Percentiles rank a stretch among this genome's conserved stretches.
phyloP scores from a whole-genome alignment of 2,888 invertebrate species.

The Polyommatus icarus region DNA sequence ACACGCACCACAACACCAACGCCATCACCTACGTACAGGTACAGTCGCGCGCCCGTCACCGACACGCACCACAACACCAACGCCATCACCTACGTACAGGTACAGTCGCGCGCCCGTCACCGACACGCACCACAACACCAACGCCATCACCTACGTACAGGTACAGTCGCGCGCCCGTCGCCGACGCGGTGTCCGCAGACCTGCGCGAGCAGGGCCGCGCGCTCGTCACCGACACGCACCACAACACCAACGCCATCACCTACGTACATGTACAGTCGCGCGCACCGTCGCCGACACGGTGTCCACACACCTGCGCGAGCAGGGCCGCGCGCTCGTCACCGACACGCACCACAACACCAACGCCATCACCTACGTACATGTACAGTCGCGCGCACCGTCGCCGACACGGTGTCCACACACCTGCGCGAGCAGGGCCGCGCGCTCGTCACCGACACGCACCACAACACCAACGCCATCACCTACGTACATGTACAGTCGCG shows the following conservation, averaged over 20 bases:
- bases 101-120: constrained; percentile 93
- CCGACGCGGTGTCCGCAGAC: constrained; percentile 96
- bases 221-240: constrained; percentile 95
- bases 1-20: constrained; percentile 94
- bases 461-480: constrained; percentile 93
- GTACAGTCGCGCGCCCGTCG: no score
- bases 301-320: constrained; percentile 95
- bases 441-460: constrained; percentile 95
- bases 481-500: constrained; percentile 93
- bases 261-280: constrained; percentile 93
- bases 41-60: constrained; percentile 64
- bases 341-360: constrained; percentile 95
- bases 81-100: constrained; percentile 96
- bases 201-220: constrained; percentile 97
- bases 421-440: constrained; percentile 97
- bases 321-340: constrained; percentile 96
- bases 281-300: constrained; percentile 98
- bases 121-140: constrained; percentile 94
- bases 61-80: constrained; percentile 95
- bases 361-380: constrained; percentile 96
- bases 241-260: constrained; percentile 93
- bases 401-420: constrained; percentile 96
- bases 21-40: constrained; percentile 96
- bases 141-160: constrained; percentile 96
- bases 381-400: constrained; percentile 93